A percentile compares a stretch with the other conserved stretches of the same genome.
phyloP scores from a whole-genome alignment of 2,113 vertebrate species.

The Cynocephalus volans region DNA sequence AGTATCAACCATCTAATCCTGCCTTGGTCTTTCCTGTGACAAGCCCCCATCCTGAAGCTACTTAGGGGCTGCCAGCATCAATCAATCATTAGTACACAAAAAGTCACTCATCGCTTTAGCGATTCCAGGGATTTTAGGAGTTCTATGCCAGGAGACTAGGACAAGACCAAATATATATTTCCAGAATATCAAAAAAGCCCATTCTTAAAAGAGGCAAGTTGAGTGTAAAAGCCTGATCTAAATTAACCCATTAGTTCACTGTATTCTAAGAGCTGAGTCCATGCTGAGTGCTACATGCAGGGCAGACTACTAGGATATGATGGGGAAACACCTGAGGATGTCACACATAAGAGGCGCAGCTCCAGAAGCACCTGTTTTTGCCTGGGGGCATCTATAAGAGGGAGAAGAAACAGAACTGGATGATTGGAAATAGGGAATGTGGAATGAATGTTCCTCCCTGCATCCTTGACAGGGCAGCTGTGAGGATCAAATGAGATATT shows the following conservation, averaged over 20 bases:
- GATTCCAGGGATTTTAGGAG: too few relatives aligned
- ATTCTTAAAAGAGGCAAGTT: background rate
- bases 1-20: too few relatives aligned
- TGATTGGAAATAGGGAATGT: accelerated
- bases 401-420: background rate
- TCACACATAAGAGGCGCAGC: accelerated
- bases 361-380: background rate
- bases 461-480: background rate
- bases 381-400: accelerated
- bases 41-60: too few relatives aligned
- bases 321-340: background rate
- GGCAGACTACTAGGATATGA: background rate
- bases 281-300: background rate
- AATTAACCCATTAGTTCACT: background rate
- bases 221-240: background rate
- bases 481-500: background rate
- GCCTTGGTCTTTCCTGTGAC: too few relatives aligned
- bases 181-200: background rate
- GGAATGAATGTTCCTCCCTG: background rate
- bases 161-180: too few relatives aligned
- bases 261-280: background rate
- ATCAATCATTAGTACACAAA: too few relatives aligned
- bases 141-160: too few relatives aligned
- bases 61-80: too few relatives aligned
- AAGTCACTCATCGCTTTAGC: too few relatives aligned